A percentile compares a stretch with the other conserved stretches of the same genome.
These are phyloP conservation scores for Hemicentrotus pulcherrimus DNA, from an alignment of 35 echinoderm and acorn worm genomes.

Conservation along the genomic window DNA sequence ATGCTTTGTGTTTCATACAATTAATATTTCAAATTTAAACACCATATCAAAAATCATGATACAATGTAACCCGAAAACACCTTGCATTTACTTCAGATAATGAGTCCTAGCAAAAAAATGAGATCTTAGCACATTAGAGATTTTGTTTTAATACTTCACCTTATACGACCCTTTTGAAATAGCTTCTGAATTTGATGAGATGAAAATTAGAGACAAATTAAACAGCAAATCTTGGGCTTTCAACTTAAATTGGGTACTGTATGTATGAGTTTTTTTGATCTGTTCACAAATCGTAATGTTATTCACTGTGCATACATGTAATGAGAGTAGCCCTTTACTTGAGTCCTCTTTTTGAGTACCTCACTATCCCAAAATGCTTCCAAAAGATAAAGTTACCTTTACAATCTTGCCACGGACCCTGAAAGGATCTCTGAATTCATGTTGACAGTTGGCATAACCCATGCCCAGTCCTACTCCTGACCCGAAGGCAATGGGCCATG, in stretches of 20 bases:
- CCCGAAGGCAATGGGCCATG: constrained; percentile 92
- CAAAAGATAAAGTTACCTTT: constrained; percentile 49
- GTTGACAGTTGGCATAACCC: constrained; percentile 89
- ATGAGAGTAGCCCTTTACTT: too few relatives aligned
- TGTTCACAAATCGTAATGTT: neutral
- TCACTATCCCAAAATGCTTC: too few relatives aligned
- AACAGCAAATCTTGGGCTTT: neutral
- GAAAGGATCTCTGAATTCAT: constrained; percentile 95
- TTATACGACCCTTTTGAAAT: too few relatives aligned
- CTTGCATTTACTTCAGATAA: too few relatives aligned
- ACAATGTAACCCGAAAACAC: too few relatives aligned
- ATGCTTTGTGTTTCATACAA: too few relatives aligned
- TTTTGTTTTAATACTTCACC: too few relatives aligned
- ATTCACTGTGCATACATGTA: neutral
- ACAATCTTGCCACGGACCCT: constrained; percentile 78
- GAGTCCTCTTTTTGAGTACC: neutral
- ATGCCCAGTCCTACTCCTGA: constrained; percentile 86
- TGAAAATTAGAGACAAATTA: neutral
- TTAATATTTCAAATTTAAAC: too few relatives aligned
- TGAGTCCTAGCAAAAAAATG: neutral
- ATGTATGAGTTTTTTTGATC: neutral
- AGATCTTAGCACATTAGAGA: neutral
- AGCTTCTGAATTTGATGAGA: too few relatives aligned
- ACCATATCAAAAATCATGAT: too few relatives aligned
- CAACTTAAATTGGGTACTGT: neutral